Conservation (phyloP, 2,888 invertebrate species). For the Noctua pronuba region DNA sequence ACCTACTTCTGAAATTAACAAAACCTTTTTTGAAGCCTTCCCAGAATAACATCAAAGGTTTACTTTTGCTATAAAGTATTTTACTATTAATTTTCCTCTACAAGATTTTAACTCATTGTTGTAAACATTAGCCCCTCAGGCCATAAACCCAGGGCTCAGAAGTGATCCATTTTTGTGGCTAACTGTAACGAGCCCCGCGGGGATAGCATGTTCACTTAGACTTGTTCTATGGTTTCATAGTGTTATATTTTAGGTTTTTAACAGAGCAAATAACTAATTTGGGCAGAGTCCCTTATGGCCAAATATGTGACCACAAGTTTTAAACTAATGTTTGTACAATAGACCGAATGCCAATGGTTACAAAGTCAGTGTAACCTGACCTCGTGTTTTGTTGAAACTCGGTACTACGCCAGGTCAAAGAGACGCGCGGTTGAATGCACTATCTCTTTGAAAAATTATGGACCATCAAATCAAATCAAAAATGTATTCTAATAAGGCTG, state of each 20-base stretch:
- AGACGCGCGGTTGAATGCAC: neutral
- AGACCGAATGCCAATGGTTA: neutral
- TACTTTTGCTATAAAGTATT: neutral
- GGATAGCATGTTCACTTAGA: neutral
- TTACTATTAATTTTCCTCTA: conserved; percentile 1
- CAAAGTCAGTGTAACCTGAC: neutral
- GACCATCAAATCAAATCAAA: neutral
- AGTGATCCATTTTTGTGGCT: conserved; percentile 43
- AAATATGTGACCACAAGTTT: neutral
- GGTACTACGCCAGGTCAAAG: neutral
- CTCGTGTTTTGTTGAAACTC: neutral
- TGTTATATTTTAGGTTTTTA: conserved; percentile 23
- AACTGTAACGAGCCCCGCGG: conserved; percentile 24
- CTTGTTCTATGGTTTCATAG: conserved; percentile 3
- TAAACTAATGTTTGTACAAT: neutral
- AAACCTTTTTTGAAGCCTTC: neutral
- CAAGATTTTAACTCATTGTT: conserved; percentile 10
- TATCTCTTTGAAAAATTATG: neutral
- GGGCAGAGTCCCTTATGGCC: neutral
- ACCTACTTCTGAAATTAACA: neutral
- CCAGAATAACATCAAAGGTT: neutral
- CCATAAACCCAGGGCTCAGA: neutral
- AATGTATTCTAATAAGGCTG: neutral
- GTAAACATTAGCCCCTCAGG: neutral
- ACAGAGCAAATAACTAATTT: neutral